phyloP scores from a whole-genome alignment of 2,113 vertebrate genomes.

The Triplophysa tibetana region DNA sequence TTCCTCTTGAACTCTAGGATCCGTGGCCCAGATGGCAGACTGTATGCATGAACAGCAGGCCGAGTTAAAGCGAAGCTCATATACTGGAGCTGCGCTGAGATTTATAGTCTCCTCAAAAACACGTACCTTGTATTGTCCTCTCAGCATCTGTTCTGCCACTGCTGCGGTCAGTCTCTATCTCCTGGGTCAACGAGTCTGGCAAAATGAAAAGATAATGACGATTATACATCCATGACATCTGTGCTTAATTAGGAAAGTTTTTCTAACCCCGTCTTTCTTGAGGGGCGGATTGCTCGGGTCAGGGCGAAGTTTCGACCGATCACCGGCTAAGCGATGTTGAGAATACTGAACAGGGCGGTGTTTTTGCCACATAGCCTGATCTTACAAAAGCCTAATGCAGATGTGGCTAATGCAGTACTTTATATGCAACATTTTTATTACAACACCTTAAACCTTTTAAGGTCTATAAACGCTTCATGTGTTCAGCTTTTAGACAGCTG shows the following conservation, averaged over 20 bases:
- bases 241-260: conserved; percentile 65
- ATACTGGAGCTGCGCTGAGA: conserved; percentile 77
- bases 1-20: conserved; percentile 87
- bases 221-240: conserved; percentile 77
- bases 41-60: conserved; percentile 96
- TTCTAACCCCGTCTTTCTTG: conserved; percentile 63
- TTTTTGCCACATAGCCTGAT: conserved; percentile 13
- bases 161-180: conserved; percentile 99
- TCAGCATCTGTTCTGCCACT: conserved; percentile 99
- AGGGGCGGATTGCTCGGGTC: conserved; percentile 54
- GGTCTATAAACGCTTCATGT: conserved; percentile 18
- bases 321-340: conserved; percentile 13
- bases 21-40: conserved; percentile 97
- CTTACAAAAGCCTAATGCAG: neutral
- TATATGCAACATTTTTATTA: conserved; percentile 11
- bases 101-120: conserved; percentile 96
- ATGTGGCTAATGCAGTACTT: conserved; percentile 1
- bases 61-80: conserved; percentile 91
- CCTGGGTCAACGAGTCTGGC: conserved; percentile 99
- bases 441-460: conserved; percentile 26
- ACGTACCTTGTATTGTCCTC: conserved; percentile 99
- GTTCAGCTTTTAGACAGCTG: neutral
- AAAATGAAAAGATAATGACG: conserved; percentile 85
- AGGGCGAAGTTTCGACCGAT: conserved; percentile 31
- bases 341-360: conserved; percentile 36